Percentiles rank a stretch among this genome's conserved stretches.
phyloP scores from a whole-genome alignment of 53 echinoderm and acorn worm species.

The Temnopleurus reevesii region DNA sequence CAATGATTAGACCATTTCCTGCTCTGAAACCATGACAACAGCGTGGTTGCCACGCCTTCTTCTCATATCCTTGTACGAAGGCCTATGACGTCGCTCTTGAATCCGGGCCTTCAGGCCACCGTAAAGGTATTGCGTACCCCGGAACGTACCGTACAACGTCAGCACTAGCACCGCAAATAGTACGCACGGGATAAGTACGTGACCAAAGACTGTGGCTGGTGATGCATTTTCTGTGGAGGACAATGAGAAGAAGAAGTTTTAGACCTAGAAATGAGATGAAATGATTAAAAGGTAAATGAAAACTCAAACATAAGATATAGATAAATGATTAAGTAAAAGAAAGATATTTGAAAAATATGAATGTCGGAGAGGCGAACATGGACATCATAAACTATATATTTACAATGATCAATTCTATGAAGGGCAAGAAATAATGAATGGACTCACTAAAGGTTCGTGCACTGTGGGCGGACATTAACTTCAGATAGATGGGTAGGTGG shows the following conservation, averaged over 20 bases:
- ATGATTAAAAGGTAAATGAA: no score
- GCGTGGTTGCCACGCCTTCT: background rate
- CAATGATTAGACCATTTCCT: background rate
- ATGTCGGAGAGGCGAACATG: no score
- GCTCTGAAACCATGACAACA: background rate
- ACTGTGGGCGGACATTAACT: no score
- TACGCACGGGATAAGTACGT: constrained; percentile 3
- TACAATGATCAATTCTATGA: no score
- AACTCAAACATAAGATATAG: no score
- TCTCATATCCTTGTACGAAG: constrained; percentile 22
- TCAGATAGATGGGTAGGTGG: background rate
- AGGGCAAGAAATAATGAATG: no score
- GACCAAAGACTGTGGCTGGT: constrained; percentile 4
- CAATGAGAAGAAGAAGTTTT: background rate
- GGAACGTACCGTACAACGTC: background rate
- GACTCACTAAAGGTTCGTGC: no score
- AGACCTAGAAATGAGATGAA: no score
- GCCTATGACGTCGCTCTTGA: background rate
- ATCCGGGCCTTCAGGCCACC: background rate
- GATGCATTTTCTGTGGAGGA: background rate
- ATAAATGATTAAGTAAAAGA: no score
- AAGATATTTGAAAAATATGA: no score
- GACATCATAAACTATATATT: no score
- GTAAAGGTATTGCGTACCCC: background rate
- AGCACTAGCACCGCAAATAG: background rate